phyloP scores from a whole-genome alignment of 30 jellyfish, hydroid and myxozoan genomes.

The Aurelia sp. region DNA sequence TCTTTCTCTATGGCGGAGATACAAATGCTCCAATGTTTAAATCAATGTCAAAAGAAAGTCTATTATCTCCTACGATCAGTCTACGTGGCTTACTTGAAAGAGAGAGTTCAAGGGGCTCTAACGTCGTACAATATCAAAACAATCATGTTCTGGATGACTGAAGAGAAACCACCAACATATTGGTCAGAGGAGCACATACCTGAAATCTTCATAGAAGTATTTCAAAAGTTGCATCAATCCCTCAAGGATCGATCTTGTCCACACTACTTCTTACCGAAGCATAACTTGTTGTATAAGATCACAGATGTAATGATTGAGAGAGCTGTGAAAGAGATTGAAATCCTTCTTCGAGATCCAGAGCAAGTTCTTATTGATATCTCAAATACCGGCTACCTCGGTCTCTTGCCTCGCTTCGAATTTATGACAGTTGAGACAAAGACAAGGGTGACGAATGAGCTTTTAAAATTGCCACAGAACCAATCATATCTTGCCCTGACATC shows the following conservation, averaged over 20 bases:
- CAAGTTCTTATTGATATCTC: background rate
- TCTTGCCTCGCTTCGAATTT: slow-evolving; percentile 11
- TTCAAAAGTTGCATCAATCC: slow-evolving; percentile 2
- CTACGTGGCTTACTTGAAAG: slow-evolving; percentile 7
- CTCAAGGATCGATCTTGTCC: slow-evolving; percentile 27
- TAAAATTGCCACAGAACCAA: slow-evolving; percentile 1
- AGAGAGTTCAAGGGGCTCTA: background rate
- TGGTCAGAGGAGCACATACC: background rate
- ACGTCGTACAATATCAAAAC: slow-evolving; percentile 12
- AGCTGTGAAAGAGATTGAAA: background rate
- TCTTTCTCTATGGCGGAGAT: slow-evolving; percentile 17
- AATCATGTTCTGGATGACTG: background rate
- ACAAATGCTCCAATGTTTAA: background rate
- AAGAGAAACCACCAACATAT: background rate
- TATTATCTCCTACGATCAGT: slow-evolving; percentile 17
- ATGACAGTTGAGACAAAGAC: background rate
- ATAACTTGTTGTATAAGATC: background rate
- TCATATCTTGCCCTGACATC: background rate
- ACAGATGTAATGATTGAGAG: background rate
- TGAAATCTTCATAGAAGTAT: slow-evolving; percentile 6
- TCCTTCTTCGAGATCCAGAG: background rate
- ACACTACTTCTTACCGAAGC: slow-evolving; percentile 18
- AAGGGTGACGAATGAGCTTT: background rate
- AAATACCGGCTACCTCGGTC: slow-evolving; percentile 20
- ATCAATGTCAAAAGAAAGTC: background rate